Percentiles rank a stretch among this genome's conserved stretches.
Evolutionary conservation across 2,888 invertebrate genomes (phyloP).

Genomic region (Synanthedon vespiformis): DNA sequence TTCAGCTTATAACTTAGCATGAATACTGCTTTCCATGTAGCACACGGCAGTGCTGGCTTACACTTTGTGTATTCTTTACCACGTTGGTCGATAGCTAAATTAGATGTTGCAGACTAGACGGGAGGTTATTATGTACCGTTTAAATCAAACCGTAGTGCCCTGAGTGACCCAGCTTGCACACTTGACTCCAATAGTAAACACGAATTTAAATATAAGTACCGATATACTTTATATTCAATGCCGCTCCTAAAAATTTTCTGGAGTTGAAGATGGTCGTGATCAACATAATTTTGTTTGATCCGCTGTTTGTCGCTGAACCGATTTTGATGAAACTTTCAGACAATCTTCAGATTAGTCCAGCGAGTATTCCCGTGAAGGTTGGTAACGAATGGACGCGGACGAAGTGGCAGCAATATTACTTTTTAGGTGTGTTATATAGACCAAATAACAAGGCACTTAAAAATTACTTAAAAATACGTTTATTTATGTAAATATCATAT

Average conservation of each 20-base stretch:
- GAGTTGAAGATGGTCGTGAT: no score
- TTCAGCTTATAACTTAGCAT: conserved; percentile 1
- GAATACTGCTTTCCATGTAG: conserved; percentile 10
- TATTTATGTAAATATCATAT: background rate
- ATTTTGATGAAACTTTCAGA: no score
- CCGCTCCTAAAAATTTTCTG: no score
- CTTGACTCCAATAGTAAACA: background rate
- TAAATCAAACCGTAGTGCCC: conserved; percentile 7
- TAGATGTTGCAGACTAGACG: conserved; percentile 2
- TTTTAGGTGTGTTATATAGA: no score
- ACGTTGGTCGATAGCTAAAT: conserved; percentile 8
- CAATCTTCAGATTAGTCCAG: no score
- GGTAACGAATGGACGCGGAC: no score
- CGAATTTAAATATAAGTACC: no score
- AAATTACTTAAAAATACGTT: background rate
- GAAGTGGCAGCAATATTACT: no score
- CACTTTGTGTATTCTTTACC: conserved; percentile 10
- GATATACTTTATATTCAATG: no score
- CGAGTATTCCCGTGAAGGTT: no score
- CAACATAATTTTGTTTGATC: no score
- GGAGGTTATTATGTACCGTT: conserved; percentile 14
- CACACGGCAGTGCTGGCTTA: conserved; percentile 7
- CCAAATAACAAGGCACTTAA: background rate
- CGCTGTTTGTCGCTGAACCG: no score
- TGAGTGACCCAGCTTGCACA: conserved; percentile 4